Evolutionary conservation across 1,140 invertebrate genomes (phyloP).

Genomic region (Berghia stephanieae): DNA sequence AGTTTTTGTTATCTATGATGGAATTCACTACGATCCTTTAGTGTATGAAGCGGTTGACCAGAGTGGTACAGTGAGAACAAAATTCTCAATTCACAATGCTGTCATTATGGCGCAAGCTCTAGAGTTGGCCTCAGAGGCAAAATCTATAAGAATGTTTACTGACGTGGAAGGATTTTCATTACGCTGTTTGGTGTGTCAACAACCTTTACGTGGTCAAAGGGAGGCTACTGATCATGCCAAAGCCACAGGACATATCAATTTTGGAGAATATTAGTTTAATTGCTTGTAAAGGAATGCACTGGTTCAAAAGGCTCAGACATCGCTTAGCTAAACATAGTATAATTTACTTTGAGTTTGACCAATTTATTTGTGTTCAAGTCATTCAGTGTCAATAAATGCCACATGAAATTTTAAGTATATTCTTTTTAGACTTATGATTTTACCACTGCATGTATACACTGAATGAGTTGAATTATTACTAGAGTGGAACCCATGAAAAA

Average conservation of each 20-base stretch:
- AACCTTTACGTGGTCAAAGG: conserved; percentile 77
- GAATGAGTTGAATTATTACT: no score
- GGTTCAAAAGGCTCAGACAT: no score
- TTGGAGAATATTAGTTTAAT: conserved; percentile 84
- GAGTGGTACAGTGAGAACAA: conserved; percentile 69
- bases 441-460: no score
- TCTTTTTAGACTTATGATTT: no score
- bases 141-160: conserved; percentile 86
- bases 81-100: conserved; percentile 81
- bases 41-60: conserved; percentile 78
- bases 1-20: conserved; percentile 93
- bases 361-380: no score
- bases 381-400: no score
- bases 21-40: conserved; percentile 95
- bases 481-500: no score
- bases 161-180: conserved; percentile 88
- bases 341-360: no score
- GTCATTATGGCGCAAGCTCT: conserved; percentile 80
- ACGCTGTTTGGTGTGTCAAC: conserved; percentile 82
- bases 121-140: conserved; percentile 85
- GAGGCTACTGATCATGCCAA: conserved; percentile 87
- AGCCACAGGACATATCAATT: conserved; percentile 84
- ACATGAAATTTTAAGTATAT: no score
- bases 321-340: no score
- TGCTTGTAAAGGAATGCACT: no score